phyloP scores from a whole-genome alignment of 2,888 invertebrate species.

The Dynastes hyllus region DNA sequence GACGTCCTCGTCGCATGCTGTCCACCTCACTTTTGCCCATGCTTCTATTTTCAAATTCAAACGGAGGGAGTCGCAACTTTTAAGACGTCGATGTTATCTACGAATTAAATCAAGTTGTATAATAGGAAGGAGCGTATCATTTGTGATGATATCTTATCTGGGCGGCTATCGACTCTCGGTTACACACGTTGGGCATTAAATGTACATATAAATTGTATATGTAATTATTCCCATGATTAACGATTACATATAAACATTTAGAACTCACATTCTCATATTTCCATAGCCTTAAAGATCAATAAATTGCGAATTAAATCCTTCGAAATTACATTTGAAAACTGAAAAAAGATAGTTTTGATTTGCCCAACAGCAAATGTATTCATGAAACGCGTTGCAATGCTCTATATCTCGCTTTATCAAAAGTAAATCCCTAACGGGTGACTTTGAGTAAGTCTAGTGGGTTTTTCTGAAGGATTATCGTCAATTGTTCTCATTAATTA shows the following conservation, averaged over 20 bases:
- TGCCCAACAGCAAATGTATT: background rate
- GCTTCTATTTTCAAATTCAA: background rate
- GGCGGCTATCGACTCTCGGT: background rate
- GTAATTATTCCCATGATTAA: background rate
- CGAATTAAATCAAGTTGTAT: slow-evolving; percentile 5
- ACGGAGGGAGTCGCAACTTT: background rate
- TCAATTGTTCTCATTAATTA: slow-evolving; percentile 12
- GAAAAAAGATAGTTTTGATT: background rate
- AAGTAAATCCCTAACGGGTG: slow-evolving; percentile 14
- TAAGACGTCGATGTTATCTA: slow-evolving; percentile 20
- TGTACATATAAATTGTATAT: background rate
- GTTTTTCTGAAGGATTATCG: slow-evolving; percentile 19
- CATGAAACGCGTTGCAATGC: background rate
- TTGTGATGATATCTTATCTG: background rate
- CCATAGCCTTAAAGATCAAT: background rate
- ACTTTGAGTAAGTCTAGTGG: slow-evolving; percentile 4
- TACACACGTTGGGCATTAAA: background rate
- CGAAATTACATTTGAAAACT: background rate
- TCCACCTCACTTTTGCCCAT: slow-evolving; percentile 52
- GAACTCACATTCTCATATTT: background rate
- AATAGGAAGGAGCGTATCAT: slow-evolving; percentile 5
- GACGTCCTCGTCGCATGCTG: slow-evolving; percentile 45
- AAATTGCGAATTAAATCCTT: background rate
- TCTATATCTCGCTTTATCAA: background rate
- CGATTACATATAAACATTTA: background rate